A percentile compares a stretch with the other conserved stretches of the same genome.
phyloP scores from a whole-genome alignment of 2,113 vertebrate genomes.

The Sceloporus tristichus region DNA sequence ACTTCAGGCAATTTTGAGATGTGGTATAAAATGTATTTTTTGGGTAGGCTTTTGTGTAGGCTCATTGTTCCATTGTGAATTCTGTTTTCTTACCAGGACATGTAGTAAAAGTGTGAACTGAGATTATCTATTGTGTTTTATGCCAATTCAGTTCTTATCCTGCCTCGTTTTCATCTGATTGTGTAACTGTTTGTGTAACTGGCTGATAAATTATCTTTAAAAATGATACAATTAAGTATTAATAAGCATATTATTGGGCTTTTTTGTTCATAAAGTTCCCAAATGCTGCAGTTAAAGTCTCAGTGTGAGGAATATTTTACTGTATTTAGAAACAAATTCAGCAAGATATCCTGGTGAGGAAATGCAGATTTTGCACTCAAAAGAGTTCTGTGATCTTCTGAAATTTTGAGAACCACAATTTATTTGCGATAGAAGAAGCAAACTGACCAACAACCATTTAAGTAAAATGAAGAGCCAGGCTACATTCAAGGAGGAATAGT shows the following conservation, averaged over 20 bases:
- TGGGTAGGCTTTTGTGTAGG: neutral
- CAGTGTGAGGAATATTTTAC: neutral
- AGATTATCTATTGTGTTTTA: neutral
- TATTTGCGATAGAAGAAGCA: neutral
- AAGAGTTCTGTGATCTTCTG: neutral
- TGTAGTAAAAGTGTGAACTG: neutral
- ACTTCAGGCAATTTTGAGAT: constrained; percentile 29
- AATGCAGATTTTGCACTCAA: neutral
- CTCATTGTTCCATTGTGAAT: constrained; percentile 6
- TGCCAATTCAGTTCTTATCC: neutral
- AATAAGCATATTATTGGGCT: constrained; percentile 2
- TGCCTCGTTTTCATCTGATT: neutral
- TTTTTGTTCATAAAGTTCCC: neutral
- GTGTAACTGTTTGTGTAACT: neutral
- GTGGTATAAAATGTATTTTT: constrained; percentile 32
- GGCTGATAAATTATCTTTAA: neutral
- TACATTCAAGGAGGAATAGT: neutral
- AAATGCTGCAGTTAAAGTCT: neutral
- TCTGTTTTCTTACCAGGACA: constrained; percentile 5
- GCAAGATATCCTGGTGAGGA: neutral
- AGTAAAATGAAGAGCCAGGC: neutral
- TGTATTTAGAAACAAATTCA: neutral
- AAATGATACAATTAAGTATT: neutral
- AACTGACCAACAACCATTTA: neutral
- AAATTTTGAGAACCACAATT: too few relatives aligned